These are phyloP conservation scores for Catocala nupta DNA, from an alignment of 2,888 invertebrate genomes.

Conservation along the genomic window DNA sequence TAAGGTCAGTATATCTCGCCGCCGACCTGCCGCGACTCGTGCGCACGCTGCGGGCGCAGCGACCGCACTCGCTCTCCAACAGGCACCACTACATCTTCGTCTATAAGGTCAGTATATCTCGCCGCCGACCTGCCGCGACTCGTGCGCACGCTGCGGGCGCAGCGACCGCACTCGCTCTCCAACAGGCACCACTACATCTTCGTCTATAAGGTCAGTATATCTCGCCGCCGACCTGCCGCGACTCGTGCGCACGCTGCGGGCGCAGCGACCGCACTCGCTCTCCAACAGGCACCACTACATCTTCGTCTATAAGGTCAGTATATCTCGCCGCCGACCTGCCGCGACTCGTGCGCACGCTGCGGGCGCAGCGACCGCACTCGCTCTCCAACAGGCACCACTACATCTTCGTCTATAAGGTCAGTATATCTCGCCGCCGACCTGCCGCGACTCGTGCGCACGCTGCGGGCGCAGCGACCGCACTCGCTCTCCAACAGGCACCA, in stretches of 20 bases:
- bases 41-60: slow-evolving; percentile 93
- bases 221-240: slow-evolving; percentile 93
- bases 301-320: slow-evolving; percentile 91
- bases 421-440: slow-evolving; percentile 90
- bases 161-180: slow-evolving; percentile 95
- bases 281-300: slow-evolving; percentile 97
- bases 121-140: slow-evolving; percentile 94
- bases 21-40: slow-evolving; percentile 96
- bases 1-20: slow-evolving; percentile 76
- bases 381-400: slow-evolving; percentile 97
- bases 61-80: slow-evolving; percentile 96
- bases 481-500: slow-evolving; percentile 97
- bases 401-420: slow-evolving; percentile 93
- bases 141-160: slow-evolving; percentile 94
- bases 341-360: slow-evolving; percentile 93
- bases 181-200: slow-evolving; percentile 97
- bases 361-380: slow-evolving; percentile 95
- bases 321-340: slow-evolving; percentile 92
- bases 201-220: slow-evolving; percentile 89
- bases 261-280: slow-evolving; percentile 96
- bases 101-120: slow-evolving; percentile 86
- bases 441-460: slow-evolving; percentile 93
- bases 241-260: slow-evolving; percentile 93
- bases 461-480: slow-evolving; percentile 95
- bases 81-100: slow-evolving; percentile 97